Percentiles rank a stretch among this genome's conserved stretches.
phyloP scores from a whole-genome alignment of 2,888 invertebrate species.

The Nomada hirtipes region DNA sequence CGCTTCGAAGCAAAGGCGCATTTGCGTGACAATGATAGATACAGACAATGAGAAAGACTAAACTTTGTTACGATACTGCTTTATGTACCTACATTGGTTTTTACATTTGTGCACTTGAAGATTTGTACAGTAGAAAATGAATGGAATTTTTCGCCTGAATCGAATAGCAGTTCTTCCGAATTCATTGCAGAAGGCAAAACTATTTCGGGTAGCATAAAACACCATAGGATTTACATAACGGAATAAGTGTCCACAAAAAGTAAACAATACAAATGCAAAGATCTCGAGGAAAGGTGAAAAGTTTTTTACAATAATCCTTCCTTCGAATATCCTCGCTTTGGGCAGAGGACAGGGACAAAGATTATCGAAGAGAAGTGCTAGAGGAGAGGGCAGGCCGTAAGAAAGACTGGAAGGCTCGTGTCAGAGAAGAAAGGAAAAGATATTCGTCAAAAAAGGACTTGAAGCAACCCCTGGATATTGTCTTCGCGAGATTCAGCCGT shows the following conservation, averaged over 20 bases:
- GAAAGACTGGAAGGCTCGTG: constrained; percentile 24
- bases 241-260: background rate
- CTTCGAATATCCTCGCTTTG: constrained; percentile 7
- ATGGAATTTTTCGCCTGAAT: too few relatives aligned
- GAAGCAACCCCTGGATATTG: constrained; percentile 75
- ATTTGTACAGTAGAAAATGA: background rate
- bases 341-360: constrained; percentile 25
- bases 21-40: background rate
- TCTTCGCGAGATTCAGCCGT: constrained; percentile 78
- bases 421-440: constrained; percentile 43
- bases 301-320: constrained; percentile 15
- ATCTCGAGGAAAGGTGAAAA: background rate
- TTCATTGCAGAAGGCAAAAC: too few relatives aligned
- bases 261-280: background rate
- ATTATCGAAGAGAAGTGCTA: constrained; percentile 15
- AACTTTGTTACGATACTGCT: background rate
- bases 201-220: background rate
- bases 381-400: constrained; percentile 15
- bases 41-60: background rate
- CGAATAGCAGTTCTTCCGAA: too few relatives aligned
- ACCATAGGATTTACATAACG: background rate
- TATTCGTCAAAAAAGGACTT: constrained; percentile 67
- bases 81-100: too few relatives aligned
- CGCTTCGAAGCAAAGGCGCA: background rate
- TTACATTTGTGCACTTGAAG: too few relatives aligned